Conservation (phyloP, 2,888 invertebrate genomes). For the Lathronympha strigana region DNA sequence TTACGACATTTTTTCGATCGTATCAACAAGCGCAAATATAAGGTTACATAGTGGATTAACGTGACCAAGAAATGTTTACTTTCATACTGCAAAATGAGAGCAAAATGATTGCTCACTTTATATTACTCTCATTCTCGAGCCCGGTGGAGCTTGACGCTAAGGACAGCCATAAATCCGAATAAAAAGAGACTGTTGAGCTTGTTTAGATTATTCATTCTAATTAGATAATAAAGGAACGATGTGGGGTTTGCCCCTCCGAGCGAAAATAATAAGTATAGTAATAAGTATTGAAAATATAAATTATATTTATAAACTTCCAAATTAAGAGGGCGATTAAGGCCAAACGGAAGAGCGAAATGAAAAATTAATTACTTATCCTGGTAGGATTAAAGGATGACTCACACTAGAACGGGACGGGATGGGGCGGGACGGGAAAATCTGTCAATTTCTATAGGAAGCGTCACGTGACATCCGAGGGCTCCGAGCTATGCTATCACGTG, state of each 20-base stretch:
- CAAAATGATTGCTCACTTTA: constrained; percentile 13
- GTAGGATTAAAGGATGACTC: too few species aligned
- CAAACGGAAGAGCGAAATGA: too few species aligned
- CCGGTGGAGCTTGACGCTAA: neutral
- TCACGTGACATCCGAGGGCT: too few species aligned
- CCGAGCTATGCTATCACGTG: too few species aligned
- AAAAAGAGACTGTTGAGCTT: constrained; percentile 9
- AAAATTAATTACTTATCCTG: too few species aligned
- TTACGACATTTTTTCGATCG: too few species aligned
- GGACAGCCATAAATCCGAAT: constrained; percentile 35
- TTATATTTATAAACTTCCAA: too few species aligned
- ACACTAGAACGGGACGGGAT: too few species aligned
- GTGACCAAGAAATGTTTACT: neutral
- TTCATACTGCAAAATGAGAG: constrained; percentile 10
- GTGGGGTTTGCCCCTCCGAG: neutral
- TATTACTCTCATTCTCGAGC: constrained; percentile 1
- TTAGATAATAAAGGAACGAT: constrained; percentile 17
- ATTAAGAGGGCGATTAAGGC: too few species aligned
- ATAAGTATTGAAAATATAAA: neutral
- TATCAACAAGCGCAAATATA: neutral
- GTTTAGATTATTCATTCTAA: constrained; percentile 26
- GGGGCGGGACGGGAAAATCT: too few species aligned
- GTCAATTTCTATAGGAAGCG: too few species aligned
- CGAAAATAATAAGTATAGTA: neutral
- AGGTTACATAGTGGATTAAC: neutral